Evolutionary conservation across 2,888 invertebrate genomes (phyloP).

Genomic region (Drosophila nigritarsus): DNA sequence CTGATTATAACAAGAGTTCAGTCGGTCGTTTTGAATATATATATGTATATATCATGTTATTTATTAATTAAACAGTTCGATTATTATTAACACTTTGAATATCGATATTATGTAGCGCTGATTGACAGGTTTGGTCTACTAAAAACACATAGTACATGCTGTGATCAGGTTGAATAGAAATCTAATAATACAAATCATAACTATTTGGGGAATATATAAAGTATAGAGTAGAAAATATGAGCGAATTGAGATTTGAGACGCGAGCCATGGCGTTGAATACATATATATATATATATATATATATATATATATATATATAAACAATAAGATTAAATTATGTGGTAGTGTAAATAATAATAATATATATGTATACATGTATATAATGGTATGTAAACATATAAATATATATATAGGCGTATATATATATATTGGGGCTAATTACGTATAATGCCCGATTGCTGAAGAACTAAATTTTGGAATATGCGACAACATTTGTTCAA

Average conservation of each 20-base stretch:
- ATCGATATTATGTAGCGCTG: constrained; percentile 65
- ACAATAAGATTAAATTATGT: constrained; percentile 54
- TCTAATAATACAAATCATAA: constrained; percentile 55
- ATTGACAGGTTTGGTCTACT: constrained; percentile 66
- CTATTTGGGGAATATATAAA: constrained; percentile 5
- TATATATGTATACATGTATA: constrained; percentile 47
- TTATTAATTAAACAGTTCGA: constrained; percentile 77
- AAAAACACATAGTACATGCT: constrained; percentile 52
- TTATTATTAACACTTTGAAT: constrained; percentile 78
- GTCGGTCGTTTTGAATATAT: constrained; percentile 15
- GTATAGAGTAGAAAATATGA: constrained; percentile 41
- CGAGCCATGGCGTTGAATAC: constrained; percentile 42
- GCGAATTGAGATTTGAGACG: constrained; percentile 64
- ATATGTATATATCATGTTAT: constrained; percentile 59
- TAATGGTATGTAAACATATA: constrained; percentile 61
- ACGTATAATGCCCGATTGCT: constrained; percentile 33
- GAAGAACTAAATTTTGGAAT: constrained; percentile 72
- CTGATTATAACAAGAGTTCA: constrained; percentile 13
- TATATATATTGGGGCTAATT: constrained; percentile 34
- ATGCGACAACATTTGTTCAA: constrained; percentile 70
- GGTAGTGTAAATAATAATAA: constrained; percentile 48
- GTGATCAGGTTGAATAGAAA: constrained; percentile 33
- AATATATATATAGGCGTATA: constrained; percentile 18
- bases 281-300: constrained; percentile 25
- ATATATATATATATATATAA: constrained; percentile 27